These are phyloP conservation scores for Ambastaia sidthimunki DNA, from an alignment of 2,797 vertebrate species.

Conservation along the genomic window DNA sequence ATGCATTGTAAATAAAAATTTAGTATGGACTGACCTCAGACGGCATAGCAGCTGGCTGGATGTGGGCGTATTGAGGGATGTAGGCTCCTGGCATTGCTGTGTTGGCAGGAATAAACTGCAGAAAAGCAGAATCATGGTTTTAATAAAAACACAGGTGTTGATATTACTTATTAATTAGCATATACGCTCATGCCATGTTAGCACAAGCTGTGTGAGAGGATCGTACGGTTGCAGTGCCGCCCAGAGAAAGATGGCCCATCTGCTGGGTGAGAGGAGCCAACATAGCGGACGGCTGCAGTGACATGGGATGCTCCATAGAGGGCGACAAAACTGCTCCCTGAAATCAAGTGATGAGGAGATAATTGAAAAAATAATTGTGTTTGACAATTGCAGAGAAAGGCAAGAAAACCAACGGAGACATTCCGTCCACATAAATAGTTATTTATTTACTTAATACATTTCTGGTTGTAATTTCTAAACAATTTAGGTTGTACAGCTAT, in stretches of 20 bases:
- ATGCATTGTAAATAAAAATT: not conserved
- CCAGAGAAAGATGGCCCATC: conserved; percentile 97
- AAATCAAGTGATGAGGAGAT: conserved; percentile 32
- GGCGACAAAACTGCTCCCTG: conserved; percentile 96
- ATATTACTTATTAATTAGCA: conserved; percentile 29
- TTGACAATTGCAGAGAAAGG: too few species aligned
- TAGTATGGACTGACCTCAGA: conserved; percentile 77
- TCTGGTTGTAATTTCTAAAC: too few species aligned
- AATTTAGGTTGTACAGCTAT: too few species aligned
- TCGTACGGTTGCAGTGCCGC: conserved; percentile 92
- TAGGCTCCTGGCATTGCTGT: conserved; percentile 95
- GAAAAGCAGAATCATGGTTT: conserved; percentile 34
- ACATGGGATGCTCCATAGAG: conserved; percentile 97
- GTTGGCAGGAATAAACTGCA: conserved; percentile 95
- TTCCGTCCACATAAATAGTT: too few species aligned
- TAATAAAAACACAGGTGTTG: conserved; percentile 41
- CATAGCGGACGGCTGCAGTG: conserved; percentile 95
- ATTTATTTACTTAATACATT: too few species aligned
- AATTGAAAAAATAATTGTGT: not conserved
- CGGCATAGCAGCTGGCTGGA: conserved; percentile 89
- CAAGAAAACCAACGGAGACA: too few species aligned
- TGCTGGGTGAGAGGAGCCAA: conserved; percentile 92
- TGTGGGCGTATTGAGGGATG: conserved; percentile 92
- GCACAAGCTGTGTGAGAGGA: conserved; percentile 62
- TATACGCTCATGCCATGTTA: conserved; percentile 3